phyloP scores from a whole-genome alignment of 2,113 vertebrate genomes.

The Mandrillus leucophaeus region DNA sequence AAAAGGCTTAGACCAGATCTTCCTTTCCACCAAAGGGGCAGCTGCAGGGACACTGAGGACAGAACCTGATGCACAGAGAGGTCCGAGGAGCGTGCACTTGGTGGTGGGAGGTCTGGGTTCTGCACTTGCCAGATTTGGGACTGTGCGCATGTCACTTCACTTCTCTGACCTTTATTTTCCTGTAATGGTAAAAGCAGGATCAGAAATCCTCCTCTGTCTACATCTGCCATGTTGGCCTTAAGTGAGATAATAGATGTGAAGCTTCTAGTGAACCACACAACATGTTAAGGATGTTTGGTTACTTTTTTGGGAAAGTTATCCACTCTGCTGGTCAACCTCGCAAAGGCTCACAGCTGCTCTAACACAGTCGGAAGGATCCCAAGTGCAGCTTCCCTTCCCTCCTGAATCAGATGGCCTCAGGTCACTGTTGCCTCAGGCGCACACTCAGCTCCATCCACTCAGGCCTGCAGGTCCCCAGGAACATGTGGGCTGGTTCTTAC shows the following conservation, averaged over 20 bases:
- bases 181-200: not conserved
- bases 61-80: not conserved
- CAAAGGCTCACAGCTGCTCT: not conserved
- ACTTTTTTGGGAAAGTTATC: not conserved
- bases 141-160: accelerated
- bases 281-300: not conserved
- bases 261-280: not conserved
- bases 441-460: not conserved
- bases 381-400: not conserved
- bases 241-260: not conserved
- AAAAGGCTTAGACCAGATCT: not conserved
- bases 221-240: too few species aligned
- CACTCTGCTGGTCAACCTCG: not conserved
- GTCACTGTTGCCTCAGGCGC: not conserved
- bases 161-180: not conserved
- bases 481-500: not conserved
- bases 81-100: not conserved
- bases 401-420: not conserved
- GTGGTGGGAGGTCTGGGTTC: not conserved
- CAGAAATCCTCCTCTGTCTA: not conserved
- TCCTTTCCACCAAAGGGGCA: not conserved
- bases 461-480: not conserved
- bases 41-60: not conserved
- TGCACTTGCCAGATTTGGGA: not conserved
- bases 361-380: not conserved